Conservation (phyloP, 1,140 invertebrate species). For the Hirudo medicinalis region DNA sequence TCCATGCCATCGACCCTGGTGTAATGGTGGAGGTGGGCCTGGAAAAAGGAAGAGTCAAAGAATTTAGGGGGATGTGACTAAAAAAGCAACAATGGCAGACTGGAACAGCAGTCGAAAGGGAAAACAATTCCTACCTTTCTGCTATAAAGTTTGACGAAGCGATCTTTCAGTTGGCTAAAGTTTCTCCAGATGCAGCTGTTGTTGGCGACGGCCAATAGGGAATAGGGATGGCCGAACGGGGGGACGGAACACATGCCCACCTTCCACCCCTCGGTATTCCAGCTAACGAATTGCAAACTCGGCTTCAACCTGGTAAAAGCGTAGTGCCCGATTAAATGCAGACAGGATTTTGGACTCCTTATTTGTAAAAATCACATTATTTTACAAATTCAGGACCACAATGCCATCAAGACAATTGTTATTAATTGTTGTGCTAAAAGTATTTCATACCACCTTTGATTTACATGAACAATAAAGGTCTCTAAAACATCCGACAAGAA, state of each 20-base stretch:
- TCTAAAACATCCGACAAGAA: too few relatives aligned
- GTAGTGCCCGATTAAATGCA: neutral
- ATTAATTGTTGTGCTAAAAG: neutral
- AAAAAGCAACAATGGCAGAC: conserved; percentile 9
- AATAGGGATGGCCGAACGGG: conserved; percentile 39
- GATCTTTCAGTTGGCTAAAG: conserved; percentile 35
- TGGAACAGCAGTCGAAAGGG: too few relatives aligned
- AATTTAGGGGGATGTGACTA: neutral
- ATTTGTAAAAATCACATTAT: neutral
- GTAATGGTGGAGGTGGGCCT: conserved; percentile 43
- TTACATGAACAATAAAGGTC: too few relatives aligned
- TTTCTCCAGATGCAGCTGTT: conserved; percentile 40
- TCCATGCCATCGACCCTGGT: conserved; percentile 41
- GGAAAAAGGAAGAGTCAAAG: conserved; percentile 17
- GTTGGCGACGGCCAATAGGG: conserved; percentile 40
- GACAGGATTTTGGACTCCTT: too few relatives aligned
- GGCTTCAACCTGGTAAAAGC: conserved; percentile 33
- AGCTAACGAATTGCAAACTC: conserved; percentile 39
- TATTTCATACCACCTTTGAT: neutral
- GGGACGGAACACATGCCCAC: conserved; percentile 43
- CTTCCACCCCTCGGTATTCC: conserved; percentile 45
- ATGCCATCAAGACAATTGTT: neutral
- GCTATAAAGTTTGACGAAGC: conserved; percentile 40
- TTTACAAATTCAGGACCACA: neutral
- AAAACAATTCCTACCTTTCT: conserved; percentile 35